Percentiles rank a stretch among this genome's conserved stretches.
Evolutionary conservation across 2,888 invertebrate genomes (phyloP).

Genomic region (Sylvicola cinctus): DNA sequence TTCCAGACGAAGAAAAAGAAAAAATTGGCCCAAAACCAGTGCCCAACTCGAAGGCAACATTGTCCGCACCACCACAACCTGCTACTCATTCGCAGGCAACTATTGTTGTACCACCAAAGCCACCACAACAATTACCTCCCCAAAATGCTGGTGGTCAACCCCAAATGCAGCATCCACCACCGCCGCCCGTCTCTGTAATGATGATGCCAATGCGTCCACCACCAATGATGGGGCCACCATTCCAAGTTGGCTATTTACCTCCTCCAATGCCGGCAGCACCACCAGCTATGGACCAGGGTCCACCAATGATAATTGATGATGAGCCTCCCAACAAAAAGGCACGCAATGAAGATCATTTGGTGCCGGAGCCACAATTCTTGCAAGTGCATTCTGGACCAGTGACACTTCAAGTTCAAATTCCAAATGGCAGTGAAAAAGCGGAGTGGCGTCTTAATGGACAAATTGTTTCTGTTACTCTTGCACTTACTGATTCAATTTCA

Average conservation of each 20-base stretch:
- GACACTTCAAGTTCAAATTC: slow-evolving; percentile 62
- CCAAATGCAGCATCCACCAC: slow-evolving; percentile 14
- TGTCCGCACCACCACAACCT: slow-evolving; percentile 24
- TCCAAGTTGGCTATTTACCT: slow-evolving; percentile 25
- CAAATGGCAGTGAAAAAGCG: slow-evolving; percentile 65
- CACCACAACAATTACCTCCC: slow-evolving; percentile 6
- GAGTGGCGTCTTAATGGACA: slow-evolving; percentile 95
- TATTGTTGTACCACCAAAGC: slow-evolving; percentile 7
- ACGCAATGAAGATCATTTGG: slow-evolving; percentile 79
- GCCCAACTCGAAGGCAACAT: slow-evolving; percentile 12
- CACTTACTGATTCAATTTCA: slow-evolving; percentile 57
- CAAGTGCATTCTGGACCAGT: slow-evolving; percentile 47
- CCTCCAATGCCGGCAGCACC: slow-evolving; percentile 23
- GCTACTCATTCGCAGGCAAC: slow-evolving; percentile 9
- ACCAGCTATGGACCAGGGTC: slow-evolving; percentile 30
- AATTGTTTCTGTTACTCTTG: slow-evolving; percentile 52
- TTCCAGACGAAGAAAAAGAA: slow-evolving; percentile 91
- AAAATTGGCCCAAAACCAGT: slow-evolving; percentile 87
- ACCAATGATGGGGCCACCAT: slow-evolving; percentile 28
- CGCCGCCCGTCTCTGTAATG: slow-evolving; percentile 20
- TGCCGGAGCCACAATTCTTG: slow-evolving; percentile 71
- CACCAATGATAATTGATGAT: slow-evolving; percentile 37
- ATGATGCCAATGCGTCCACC: slow-evolving; percentile 25
- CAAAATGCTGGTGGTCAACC: slow-evolving; percentile 7
- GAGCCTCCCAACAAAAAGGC: slow-evolving; percentile 75